Evolutionary conservation across 2,113 vertebrate species (phyloP).

Genomic region (Pantherophis guttatus): DNA sequence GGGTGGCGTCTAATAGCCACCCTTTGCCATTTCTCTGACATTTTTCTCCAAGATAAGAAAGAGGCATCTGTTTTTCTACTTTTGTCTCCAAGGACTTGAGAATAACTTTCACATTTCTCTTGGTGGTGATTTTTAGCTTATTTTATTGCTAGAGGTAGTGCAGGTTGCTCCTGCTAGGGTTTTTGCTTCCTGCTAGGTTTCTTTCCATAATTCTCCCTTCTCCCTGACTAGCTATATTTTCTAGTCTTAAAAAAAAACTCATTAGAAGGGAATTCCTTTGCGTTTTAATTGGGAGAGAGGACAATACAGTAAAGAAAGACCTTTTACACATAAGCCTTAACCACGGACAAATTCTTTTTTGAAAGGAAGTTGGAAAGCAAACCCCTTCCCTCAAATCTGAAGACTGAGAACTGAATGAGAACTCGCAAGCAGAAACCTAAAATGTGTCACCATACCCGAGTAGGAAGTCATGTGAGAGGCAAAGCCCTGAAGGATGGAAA

Average conservation of each 20-base stretch:
- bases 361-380: background rate
- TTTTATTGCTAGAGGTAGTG: background rate
- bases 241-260: background rate
- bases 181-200: background rate
- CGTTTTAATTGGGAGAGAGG: background rate
- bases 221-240: background rate
- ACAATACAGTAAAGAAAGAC: background rate
- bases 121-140: background rate
- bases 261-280: background rate
- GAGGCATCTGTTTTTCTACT: background rate
- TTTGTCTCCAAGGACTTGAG: background rate
- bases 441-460: background rate
- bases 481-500: background rate
- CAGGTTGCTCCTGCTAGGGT: background rate
- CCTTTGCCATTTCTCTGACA: background rate
- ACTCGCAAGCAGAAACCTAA: background rate
- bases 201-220: background rate
- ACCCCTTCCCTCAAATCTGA: background rate
- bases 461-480: background rate
- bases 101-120: background rate
- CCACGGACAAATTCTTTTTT: background rate
- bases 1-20: background rate
- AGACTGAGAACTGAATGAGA: background rate
- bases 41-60: background rate
- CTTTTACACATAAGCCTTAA: background rate